These are phyloP conservation scores for Trinectes maculatus DNA, from an alignment of 2,113 vertebrate genomes.

Conservation along the genomic window DNA sequence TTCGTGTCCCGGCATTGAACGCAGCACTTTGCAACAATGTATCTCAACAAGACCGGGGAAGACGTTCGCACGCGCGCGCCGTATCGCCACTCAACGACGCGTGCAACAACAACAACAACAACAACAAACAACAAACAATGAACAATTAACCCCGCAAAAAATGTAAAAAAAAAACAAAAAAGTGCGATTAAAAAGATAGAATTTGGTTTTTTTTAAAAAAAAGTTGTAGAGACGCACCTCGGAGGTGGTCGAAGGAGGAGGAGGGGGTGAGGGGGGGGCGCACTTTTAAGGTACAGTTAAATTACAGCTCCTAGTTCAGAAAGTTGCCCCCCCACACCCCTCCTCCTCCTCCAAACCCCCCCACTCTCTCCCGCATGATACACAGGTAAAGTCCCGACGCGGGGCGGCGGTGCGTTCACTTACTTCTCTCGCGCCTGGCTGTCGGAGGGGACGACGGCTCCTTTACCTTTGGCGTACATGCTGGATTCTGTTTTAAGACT, in stretches of 20 bases:
- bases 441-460: slow-evolving; percentile 92
- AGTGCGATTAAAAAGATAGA: slow-evolving; percentile 21
- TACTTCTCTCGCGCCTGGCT: slow-evolving; percentile 94
- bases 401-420: slow-evolving; percentile 80
- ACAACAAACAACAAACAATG: too few species aligned
- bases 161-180: too few species aligned
- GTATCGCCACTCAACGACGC: too few species aligned
- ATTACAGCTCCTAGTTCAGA: slow-evolving; percentile 76
- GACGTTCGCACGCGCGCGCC: too few species aligned
- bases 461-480: slow-evolving; percentile 95
- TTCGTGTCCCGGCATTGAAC: too few species aligned
- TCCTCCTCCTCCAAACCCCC: too few species aligned
- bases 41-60: too few species aligned
- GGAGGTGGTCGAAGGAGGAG: slow-evolving; percentile 36
- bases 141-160: too few species aligned
- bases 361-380: slow-evolving; percentile 34
- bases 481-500: slow-evolving; percentile 87
- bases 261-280: slow-evolving; percentile 37
- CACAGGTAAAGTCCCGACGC: slow-evolving; percentile 65
- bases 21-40: too few species aligned
- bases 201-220: slow-evolving; percentile 15
- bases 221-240: slow-evolving; percentile 65
- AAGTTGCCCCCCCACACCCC: slow-evolving; percentile 80
- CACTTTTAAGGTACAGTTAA: slow-evolving; percentile 58
- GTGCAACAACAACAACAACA: too few species aligned